Evolutionary conservation across 1,140 invertebrate species (phyloP).

Genomic region (Drosophila funebris): DNA sequence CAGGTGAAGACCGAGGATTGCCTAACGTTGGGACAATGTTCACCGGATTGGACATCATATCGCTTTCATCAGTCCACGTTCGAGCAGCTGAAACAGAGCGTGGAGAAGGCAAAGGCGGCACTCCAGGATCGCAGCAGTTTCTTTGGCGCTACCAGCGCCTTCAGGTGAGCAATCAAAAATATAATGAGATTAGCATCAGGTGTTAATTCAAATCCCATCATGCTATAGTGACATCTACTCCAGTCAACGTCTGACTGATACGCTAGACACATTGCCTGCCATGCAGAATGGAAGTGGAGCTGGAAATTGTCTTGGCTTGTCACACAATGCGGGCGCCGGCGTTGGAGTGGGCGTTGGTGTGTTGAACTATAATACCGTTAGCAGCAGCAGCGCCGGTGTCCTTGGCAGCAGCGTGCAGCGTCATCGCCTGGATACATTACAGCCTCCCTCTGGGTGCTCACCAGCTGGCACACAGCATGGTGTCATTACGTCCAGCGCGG

Average conservation of each 20-base stretch:
- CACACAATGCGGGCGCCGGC: constrained; percentile 62
- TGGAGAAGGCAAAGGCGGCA: constrained; percentile 94
- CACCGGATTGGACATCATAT: constrained; percentile 89
- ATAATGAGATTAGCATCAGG: neutral
- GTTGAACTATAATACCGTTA: constrained; percentile 76
- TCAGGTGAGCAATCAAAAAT: constrained; percentile 57
- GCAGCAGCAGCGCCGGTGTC: constrained; percentile 71
- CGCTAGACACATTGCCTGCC: constrained; percentile 74
- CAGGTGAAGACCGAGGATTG: constrained; percentile 87
- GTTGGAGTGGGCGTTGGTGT: constrained; percentile 59
- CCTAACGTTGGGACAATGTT: constrained; percentile 83
- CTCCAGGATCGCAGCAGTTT: constrained; percentile 86
- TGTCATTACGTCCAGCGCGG: constrained; percentile 74
- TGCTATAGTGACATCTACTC: constrained; percentile 78
- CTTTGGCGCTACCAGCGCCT: constrained; percentile 81
- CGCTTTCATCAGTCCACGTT: constrained; percentile 91
- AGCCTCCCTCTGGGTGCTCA: constrained; percentile 71
- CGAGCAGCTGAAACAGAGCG: constrained; percentile 94
- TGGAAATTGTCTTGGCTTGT: constrained; percentile 69
- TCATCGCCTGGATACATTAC: constrained; percentile 74
- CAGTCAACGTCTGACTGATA: constrained; percentile 75
- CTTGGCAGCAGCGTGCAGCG: constrained; percentile 60
- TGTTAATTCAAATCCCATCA: constrained; percentile 1
- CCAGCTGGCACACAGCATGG: constrained; percentile 74
- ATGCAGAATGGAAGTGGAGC: constrained; percentile 65